Base-by-base conservation (phyloP, 2,113 vertebrate species). In the Procavia capensis region DNA sequence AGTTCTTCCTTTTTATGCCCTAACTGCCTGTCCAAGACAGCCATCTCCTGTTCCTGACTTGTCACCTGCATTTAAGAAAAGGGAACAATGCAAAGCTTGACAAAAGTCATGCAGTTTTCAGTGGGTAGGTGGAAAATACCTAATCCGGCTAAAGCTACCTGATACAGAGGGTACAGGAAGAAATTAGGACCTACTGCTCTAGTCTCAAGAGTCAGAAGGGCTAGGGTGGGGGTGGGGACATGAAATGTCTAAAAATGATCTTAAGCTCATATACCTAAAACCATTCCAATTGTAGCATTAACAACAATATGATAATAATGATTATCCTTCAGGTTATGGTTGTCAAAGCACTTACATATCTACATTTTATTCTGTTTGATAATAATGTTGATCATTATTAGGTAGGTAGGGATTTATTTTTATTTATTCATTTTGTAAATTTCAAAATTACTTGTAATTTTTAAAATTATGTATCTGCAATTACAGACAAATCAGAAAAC, bases 1-100 rank as follows among this genome's bases (percentile, higher is more conserved):
- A 99, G 98, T 93, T 99, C 99, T 22, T 98, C 98, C 72, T 91
- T 98, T 88, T 98, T 98, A 20, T 98, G 98, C 3, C 88, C 94
- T 41, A 99, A 74, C 66, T 98, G 98, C 7, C 96, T 97, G 74
- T 98, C 98, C 97, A 99, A 95, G 88, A 97, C 36, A 17, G 95
- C 39, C 59, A 98, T 81, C 92, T 99, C 98, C n/a, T 99, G 97
- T 84, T 98, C 98, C 88, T 98, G 98, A 80, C 94, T 90, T 34
- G 88, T 85, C 43, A 98, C 94, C 99, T 99, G 43, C 54, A 95
- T 57, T 22, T 8, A 0, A 94, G 57, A 81, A 96, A 80, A 76
- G 66, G 0, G 85, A 91, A 79, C 94, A 61, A 68, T 41, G 31
- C 25, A 31, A 80, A 90, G 68, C 43, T 29, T 45, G 79, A 92